Base-by-base conservation (phyloP, 2,797 vertebrate genomes). In the Squalus acanthias region DNA sequence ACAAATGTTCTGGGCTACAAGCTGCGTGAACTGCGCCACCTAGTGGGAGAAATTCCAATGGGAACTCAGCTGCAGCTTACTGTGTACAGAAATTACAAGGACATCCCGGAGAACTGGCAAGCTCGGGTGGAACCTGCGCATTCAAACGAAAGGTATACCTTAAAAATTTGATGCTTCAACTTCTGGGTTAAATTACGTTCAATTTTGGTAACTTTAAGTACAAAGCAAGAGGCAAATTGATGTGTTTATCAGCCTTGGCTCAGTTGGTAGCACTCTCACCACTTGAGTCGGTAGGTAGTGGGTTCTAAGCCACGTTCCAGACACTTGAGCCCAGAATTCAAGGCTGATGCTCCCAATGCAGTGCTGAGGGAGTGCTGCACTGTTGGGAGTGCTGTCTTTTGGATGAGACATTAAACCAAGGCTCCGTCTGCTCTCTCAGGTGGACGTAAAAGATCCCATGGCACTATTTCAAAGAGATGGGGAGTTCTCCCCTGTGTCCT, bases 31-130 rank as follows among this genome's bases (percentile, higher is more conserved):
- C 97, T 97, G 96, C 96, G 97, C 94, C 97, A 97, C 96, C 97
- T 98, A 87, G 93, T 98, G 96, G 96, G 96, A 65, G 95, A 87
- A 0, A 97, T 97, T 96, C 97, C 97, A 13, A 17, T 96, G 74
- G 97, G 97, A 96, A 97, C 97, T 10, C 92, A 96, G 79, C 96
- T 98, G 69, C 97, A 97, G 96, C 96, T 97, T 96, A 96, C 96
- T 96, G 97, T 97, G 96, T 98, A 97, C 91, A 97, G 97, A 96
- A 96, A 97, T 97, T 97, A 97, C 96, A 82, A 97, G 96, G 96
- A 97, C n/a, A 91, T 98, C 96, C 98, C 98, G 33, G 63, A 96
- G 57, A 96, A 97, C 76, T 98, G 98, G 98, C 95, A 97, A 96
- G 96, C 96, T 8, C n/a, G n/a, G n/a, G n/a, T n/a, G n/a, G n/a